phyloP scores from a whole-genome alignment of 2,797 vertebrate genomes.

The Urocyon cinereoargenteus region DNA sequence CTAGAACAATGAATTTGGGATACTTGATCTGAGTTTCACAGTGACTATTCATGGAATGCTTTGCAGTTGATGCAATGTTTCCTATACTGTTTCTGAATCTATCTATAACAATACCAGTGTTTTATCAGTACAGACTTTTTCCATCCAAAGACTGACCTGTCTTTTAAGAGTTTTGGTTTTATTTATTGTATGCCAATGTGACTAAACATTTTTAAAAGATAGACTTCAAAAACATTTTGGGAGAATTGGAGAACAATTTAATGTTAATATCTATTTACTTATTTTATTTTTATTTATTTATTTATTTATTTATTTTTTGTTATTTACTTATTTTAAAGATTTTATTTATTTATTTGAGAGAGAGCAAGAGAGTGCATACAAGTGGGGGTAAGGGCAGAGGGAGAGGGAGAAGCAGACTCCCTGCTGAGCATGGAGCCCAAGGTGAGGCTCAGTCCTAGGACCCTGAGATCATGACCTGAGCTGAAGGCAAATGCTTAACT shows the following conservation, averaged over 20 bases:
- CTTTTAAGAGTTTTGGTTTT: constrained; percentile 2
- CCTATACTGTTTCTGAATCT: neutral
- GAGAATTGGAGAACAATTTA: neutral
- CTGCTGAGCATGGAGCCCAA: neutral
- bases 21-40: neutral
- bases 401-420: neutral
- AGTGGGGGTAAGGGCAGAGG: too few relatives aligned
- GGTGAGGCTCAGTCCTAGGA: neutral
- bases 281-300: neutral
- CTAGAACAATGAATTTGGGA: neutral
- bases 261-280: neutral
- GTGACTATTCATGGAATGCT: neutral
- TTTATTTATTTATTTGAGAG: neutral
- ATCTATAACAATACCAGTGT: neutral
- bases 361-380: neutral
- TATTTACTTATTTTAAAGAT: neutral
- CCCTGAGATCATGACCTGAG: neutral
- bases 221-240: neutral
- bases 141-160: neutral
- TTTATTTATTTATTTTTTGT: neutral
- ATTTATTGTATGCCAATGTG: neutral
- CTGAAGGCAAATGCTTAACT: neutral
- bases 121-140: neutral
- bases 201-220: neutral
- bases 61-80: neutral